phyloP scores from a whole-genome alignment of 2,113 vertebrate species.

The Chamaea fasciata region DNA sequence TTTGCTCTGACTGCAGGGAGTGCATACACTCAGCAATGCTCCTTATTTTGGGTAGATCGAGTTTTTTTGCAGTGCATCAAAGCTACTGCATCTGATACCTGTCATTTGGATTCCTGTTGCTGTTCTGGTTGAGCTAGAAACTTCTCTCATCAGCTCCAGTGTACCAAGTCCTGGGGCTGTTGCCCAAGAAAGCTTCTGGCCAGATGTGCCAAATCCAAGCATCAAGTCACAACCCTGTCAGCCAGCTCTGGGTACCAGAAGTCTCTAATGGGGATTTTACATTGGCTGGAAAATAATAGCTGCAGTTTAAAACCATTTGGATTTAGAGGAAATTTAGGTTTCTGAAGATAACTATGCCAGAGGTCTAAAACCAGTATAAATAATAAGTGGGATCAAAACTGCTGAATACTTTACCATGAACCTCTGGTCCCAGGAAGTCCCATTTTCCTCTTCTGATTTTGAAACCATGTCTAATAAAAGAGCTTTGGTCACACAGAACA shows the following conservation, averaged over 20 bases:
- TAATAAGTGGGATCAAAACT: neutral
- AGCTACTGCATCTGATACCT: neutral
- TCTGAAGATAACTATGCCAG: neutral
- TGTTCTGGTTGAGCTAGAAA: neutral
- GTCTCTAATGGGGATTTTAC: neutral
- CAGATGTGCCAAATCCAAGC: neutral
- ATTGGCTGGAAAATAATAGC: neutral
- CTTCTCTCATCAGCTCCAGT: neutral
- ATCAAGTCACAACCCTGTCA: neutral
- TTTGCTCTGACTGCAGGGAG: neutral
- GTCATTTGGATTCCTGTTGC: neutral
- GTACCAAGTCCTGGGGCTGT: neutral
- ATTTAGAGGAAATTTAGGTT: neutral
- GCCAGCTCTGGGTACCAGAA: neutral
- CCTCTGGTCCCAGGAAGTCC: neutral
- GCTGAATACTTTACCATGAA: neutral
- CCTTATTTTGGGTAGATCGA: neutral
- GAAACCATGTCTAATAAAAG: neutral
- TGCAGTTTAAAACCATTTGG: neutral
- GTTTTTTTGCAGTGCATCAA: neutral
- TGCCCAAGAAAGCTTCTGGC: neutral
- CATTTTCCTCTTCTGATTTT: neutral
- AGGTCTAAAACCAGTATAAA: neutral
- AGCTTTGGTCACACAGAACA: neutral
- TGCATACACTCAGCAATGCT: neutral